Percentiles rank a stretch among this genome's conserved stretches.
Conservation (phyloP, 2,888 invertebrate genomes). For the Eledona agricola region DNA sequence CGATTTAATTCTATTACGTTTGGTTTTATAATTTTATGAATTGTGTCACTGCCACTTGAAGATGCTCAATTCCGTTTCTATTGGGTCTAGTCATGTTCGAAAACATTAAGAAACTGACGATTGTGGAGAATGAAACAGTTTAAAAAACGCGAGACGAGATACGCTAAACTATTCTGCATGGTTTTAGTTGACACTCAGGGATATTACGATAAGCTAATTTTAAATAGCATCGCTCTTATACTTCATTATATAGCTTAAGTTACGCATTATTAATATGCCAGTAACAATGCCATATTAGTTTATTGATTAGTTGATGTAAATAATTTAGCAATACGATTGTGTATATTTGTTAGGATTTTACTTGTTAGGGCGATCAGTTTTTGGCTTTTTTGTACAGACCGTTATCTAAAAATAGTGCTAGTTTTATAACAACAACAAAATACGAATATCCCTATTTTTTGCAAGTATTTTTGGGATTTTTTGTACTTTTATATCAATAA, state of each 20-base stretch:
- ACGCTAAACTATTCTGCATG: no score
- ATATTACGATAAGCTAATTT: slow-evolving; percentile 21
- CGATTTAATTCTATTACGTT: no score
- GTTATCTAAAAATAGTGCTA: slow-evolving; percentile 41
- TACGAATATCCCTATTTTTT: slow-evolving; percentile 57
- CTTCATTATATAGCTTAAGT: slow-evolving; percentile 15
- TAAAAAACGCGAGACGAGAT: slow-evolving; percentile 6
- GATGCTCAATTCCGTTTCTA: slow-evolving; percentile 34
- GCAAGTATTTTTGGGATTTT: slow-evolving; percentile 59
- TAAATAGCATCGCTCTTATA: slow-evolving; percentile 4
- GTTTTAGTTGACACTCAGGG: slow-evolving; percentile 36
- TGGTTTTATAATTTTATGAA: slow-evolving; percentile 14
- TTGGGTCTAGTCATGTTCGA: slow-evolving; percentile 32
- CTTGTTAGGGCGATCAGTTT: slow-evolving; percentile 2
- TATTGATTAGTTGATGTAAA: slow-evolving; percentile 34
- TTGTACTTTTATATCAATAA: slow-evolving; percentile 60
- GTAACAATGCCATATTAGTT: slow-evolving; percentile 53
- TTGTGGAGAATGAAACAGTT: slow-evolving; percentile 20
- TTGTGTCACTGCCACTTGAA: slow-evolving; percentile 31
- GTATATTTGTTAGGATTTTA: slow-evolving; percentile 22
- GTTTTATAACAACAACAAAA: slow-evolving; percentile 45
- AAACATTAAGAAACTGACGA: slow-evolving; percentile 14
- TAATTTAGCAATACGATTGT: slow-evolving; percentile 14
- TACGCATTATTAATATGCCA: slow-evolving; percentile 44
- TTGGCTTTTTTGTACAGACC: slow-evolving; percentile 40